Evolutionary conservation across 2,113 vertebrate genomes (phyloP).

Genomic region (Rhabdornis inornatus): DNA sequence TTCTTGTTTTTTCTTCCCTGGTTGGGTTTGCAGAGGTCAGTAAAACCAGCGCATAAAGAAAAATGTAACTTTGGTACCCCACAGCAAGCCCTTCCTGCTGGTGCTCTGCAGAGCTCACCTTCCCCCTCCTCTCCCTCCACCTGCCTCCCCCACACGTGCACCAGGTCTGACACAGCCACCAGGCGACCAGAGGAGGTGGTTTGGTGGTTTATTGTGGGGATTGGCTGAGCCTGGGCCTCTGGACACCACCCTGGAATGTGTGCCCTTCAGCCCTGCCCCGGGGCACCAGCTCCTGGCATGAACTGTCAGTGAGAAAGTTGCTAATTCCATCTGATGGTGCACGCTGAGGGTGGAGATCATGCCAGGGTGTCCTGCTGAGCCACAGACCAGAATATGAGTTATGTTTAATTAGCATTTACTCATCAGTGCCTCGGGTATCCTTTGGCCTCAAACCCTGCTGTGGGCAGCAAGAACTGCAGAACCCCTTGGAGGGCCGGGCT

Average conservation of each 20-base stretch:
- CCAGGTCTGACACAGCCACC: rapidly evolving
- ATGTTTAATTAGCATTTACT: background rate
- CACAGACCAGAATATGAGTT: background rate
- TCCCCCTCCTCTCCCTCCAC: background rate
- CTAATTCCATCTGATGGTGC: background rate
- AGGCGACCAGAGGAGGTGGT: rapidly evolving
- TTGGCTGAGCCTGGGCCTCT: background rate
- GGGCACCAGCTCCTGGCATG: background rate
- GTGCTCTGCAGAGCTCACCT: background rate
- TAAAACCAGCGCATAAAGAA: background rate
- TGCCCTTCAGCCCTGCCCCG: background rate
- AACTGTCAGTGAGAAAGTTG: rapidly evolving
- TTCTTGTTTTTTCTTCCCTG: rapidly evolving
- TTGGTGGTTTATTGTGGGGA: background rate
- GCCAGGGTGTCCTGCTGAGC: background rate
- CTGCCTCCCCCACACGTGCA: rapidly evolving
- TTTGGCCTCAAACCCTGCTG: background rate
- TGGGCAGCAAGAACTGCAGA: background rate
- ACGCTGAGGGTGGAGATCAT: rapidly evolving
- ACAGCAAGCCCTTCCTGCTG: background rate
- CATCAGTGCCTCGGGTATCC: rapidly evolving
- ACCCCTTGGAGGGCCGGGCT: background rate
- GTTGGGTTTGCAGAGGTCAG: background rate
- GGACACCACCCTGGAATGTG: background rate
- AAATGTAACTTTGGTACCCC: no score